A percentile compares a stretch with the other conserved stretches of the same genome.
Conservation (phyloP, 2,113 vertebrate species). For the Rattus norvegicus region GRCr8 NC_086024.1:57397001-57397500, state of each 20-base stretch:
- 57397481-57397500: not conserved
- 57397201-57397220: constrained; percentile 80
- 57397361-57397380: not conserved
- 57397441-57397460: not conserved
- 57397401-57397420: not conserved
- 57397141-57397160: constrained; percentile 70
- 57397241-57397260: constrained; percentile 78
- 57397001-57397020: constrained; percentile 50
- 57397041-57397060: constrained; percentile 54
- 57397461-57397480: not conserved
- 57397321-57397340: not conserved
- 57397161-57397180: constrained; percentile 79
- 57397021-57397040: constrained; percentile 61
- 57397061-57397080: constrained; percentile 57
- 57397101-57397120: constrained; percentile 81
- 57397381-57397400: not conserved
- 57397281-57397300: constrained; percentile 63
- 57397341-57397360: not conserved
- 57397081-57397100: constrained; percentile 65
- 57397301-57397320: constrained; percentile 23
- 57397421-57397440: not conserved
- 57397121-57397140: constrained; percentile 74
- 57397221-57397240: constrained; percentile 70
- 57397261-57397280: constrained; percentile 59
- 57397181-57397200: constrained; percentile 78